A percentile compares a stretch with the other conserved stretches of the same genome.
Evolutionary conservation across 92 coral and sea anemone species (phyloP).

Genomic region (Phenganax stokvisi): DNA sequence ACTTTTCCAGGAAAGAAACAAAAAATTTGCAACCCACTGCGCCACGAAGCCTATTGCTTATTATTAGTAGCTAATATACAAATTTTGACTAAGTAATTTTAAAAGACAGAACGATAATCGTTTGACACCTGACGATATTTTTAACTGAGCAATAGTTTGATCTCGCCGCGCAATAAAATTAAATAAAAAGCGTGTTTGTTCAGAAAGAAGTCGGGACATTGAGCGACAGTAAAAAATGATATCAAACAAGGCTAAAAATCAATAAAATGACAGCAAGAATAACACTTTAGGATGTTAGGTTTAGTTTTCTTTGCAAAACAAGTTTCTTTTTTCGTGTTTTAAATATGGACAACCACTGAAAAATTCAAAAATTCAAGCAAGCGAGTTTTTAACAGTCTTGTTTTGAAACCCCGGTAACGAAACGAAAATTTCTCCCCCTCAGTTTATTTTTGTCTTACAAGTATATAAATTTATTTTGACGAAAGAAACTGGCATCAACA

Average conservation of each 20-base stretch:
- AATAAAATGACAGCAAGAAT: not conserved
- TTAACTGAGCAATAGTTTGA: conserved; percentile 1
- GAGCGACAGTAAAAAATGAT: not conserved
- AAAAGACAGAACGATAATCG: not conserved
- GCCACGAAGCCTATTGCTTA: no score
- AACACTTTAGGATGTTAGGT: not conserved
- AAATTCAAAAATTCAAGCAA: not conserved
- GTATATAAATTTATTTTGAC: no score
- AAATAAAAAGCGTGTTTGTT: conserved; percentile 12
- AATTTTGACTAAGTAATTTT: not conserved
- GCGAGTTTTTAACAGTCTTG: not conserved
- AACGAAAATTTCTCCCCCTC: not conserved
- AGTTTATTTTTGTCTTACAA: not conserved
- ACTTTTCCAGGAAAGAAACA: no score
- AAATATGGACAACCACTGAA: not conserved
- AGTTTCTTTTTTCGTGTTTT: not conserved
- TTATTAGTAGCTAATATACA: not conserved
- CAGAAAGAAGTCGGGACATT: conserved; percentile 15
- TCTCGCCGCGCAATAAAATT: conserved; percentile 22
- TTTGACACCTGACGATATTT: conserved; percentile 6
- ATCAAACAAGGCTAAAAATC: conserved; percentile 12
- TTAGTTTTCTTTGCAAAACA: not conserved
- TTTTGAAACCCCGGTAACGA: conserved; percentile 23
- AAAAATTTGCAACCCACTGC: no score
- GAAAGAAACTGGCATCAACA: not conserved